Evolutionary conservation across 2,113 vertebrate genomes (phyloP), one percentile per base, ranked within the genome.

Genomic region (Podarcis muralis): DNA sequence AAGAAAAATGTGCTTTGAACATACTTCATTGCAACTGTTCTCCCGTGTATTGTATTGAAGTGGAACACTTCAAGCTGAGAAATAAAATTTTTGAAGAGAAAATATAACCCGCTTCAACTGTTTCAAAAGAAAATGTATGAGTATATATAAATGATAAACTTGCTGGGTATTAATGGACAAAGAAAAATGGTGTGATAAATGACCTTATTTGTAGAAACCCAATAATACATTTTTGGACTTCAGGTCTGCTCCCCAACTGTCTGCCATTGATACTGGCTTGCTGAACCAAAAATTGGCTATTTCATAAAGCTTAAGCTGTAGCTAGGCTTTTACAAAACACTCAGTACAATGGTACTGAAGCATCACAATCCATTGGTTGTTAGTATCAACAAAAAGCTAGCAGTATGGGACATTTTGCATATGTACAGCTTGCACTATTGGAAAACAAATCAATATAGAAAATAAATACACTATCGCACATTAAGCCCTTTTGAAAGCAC

Each of bases 71-170:
- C 88, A 87, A 88, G 37, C 8, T 37, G 22, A 37, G 82, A 75
- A 84, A 53, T 82, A 43, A 15, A 32, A 59, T 5, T 76, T 9
- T 27, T 62, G 79, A 77, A 76, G 8, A 23, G 86, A 32, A 89
- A 77, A 81, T 87, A 83, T 62, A 84, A 59, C 87, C 32, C 43
- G 40, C 18, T 65, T 59, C 40, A 71, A n/a, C 9, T 27, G 2
- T 78, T 89, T 40, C 16, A 77, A 86, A 83, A 40, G 88, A 92
- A 87, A 83, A n/a, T 8, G 72, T 84, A 83, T 80, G 90, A 76
- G n/a, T 32, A 84, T 37, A 18, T 57, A 86, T 68, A 62, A 82
- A 71, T 92, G 66, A 81, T n/a, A 5, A 5, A 43, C 2, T 76
- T 78, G 12, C 65, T 25, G 75, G 0, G 37, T 75, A 86, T 75